phyloP scores from a whole-genome alignment of 2,797 vertebrate species.

The Anomalospiza imberbis region DNA sequence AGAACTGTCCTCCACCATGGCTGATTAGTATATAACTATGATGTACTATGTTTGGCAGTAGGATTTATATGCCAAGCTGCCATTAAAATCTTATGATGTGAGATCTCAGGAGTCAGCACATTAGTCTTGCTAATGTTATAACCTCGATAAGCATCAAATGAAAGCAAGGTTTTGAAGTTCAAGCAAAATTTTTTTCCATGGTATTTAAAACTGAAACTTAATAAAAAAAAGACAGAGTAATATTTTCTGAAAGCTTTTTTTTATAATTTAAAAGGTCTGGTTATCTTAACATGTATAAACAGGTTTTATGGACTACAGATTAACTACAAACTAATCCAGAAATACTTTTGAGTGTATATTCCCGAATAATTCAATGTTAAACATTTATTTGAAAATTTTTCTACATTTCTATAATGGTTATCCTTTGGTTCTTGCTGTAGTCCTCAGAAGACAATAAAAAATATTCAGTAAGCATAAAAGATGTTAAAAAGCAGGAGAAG shows the following conservation, averaged over 20 bases:
- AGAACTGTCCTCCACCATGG: not conserved
- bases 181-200: not conserved
- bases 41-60: not conserved
- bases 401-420: not conserved
- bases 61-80: not conserved
- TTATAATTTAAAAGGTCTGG: not conserved
- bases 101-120: not conserved
- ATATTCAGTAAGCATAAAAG: not conserved
- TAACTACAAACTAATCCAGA: not conserved
- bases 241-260: not conserved
- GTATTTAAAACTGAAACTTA: not conserved
- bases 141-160: not conserved
- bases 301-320: not conserved
- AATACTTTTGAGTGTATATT: not conserved
- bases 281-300: not conserved
- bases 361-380: not conserved
- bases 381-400: not conserved
- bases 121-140: not conserved
- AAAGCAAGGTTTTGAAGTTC: conserved; percentile 11
- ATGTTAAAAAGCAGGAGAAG: not conserved
- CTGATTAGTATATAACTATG: not conserved
- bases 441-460: not conserved
- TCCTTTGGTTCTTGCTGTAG: not conserved
- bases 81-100: conserved; percentile 31
- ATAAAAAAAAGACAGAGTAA: not conserved